Evolutionary conservation across 2,113 vertebrate genomes (phyloP), one percentile per base, ranked within the genome.

Genomic region (Mastomys coucha): DNA sequence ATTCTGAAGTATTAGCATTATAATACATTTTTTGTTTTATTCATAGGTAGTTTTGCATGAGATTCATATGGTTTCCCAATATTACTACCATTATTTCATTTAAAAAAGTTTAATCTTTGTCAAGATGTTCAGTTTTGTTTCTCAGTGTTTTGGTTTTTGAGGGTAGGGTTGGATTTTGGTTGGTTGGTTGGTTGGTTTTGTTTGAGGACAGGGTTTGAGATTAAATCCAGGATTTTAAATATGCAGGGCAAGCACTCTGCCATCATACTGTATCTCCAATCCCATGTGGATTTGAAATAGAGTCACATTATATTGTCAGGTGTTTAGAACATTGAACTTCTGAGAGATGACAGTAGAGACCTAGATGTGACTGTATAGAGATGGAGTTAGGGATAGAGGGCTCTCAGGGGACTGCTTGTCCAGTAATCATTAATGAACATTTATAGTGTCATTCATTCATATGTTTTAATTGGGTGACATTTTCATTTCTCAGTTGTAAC

Each of bases 401-500:
- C 81, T 63, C n/a, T 39, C 11, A 2, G 80, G 80, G 45, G 42
- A 58, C 81, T 67, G 6, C 31, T 67, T 89, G 91, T 84, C 73
- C 49, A 85, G 49, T 88, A 67, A 8, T 89, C 70, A 39, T n/a
- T 77, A 56, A 12, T 91, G 69, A 36, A 63, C 53, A 36, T 76
- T 69, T 87, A 19, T 33, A 0, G 58, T 72, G 20, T 3, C 56
- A 20, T 75, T 36, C 3, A 49, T 31, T 45, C 39, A 45, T 65
- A 42, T 65, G 65, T 16, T 42, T 85, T 85, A 85, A 14, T 26
- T 14, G 13, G 31, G 33, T 58, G 20, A 67, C 14, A 9, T 45
- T 80, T 75, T 88, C 51, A 12, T 16, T 88, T 93, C 60, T 84
- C 69, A 90, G 12, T 76, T 94, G 19, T 91, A 78, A 70, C 36